Percentiles rank a stretch among this genome's conserved stretches.
Evolutionary conservation across 92 coral and sea anemone genomes (phyloP).

Genomic region (Epizoanthus ramosus): DNA sequence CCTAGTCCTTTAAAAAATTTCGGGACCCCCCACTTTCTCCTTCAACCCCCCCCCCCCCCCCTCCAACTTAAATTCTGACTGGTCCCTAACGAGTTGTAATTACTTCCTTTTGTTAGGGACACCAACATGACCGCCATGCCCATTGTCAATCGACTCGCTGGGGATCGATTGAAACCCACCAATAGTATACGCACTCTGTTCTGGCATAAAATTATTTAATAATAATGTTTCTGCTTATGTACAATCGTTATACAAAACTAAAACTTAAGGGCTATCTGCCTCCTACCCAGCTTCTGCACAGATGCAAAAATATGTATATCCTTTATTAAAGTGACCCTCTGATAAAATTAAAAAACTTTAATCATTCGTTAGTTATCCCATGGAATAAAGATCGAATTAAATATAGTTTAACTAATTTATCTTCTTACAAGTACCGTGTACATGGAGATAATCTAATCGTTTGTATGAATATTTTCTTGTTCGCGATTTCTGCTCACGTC

Average conservation of each 20-base stretch:
- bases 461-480: background rate
- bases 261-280: background rate
- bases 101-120: too few relatives aligned
- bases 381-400: background rate
- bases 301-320: slow-evolving; percentile 43
- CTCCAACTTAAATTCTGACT: too few relatives aligned
- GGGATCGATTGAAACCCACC: too few relatives aligned
- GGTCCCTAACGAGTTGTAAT: too few relatives aligned
- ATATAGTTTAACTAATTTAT: slow-evolving; percentile 5
- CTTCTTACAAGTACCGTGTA: background rate
- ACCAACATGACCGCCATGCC: too few relatives aligned
- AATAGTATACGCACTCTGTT: background rate
- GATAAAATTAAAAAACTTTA: slow-evolving; percentile 5
- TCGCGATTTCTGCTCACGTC: background rate
- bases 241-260: slow-evolving; percentile 48
- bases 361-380: background rate
- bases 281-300: slow-evolving; percentile 1
- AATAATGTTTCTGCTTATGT: slow-evolving; percentile 40
- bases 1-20: too few relatives aligned
- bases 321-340: slow-evolving; percentile 29
- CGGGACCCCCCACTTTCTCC: too few relatives aligned
- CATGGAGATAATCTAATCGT: background rate
- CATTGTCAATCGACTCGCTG: too few relatives aligned
- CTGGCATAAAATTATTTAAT: slow-evolving; percentile 43
- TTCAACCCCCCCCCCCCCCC: too few relatives aligned